Evolutionary conservation across 92 coral and sea anemone species (phyloP).

Genomic region (Montipora capitata): DNA sequence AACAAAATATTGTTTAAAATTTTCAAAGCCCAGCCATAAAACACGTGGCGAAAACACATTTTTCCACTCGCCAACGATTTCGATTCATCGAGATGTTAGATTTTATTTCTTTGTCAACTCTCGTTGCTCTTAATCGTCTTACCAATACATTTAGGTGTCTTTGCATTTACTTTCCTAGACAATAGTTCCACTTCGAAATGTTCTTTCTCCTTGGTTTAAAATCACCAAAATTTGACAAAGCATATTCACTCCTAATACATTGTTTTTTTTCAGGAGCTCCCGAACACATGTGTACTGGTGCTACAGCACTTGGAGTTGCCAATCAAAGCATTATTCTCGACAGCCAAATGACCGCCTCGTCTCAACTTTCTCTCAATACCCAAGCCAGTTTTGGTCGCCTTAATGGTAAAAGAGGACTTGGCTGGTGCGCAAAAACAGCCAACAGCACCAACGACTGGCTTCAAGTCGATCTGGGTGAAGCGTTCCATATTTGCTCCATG

Average conservation of each 20-base stretch:
- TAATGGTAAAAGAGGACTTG: not conserved
- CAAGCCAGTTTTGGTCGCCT: slow-evolving; percentile 26
- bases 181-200: too few relatives aligned
- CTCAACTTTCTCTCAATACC: not conserved
- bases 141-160: too few relatives aligned
- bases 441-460: slow-evolving; percentile 19
- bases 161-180: too few relatives aligned
- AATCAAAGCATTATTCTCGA: not conserved
- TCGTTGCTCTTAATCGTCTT: too few relatives aligned
- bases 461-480: slow-evolving; percentile 6
- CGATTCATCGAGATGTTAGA: too few relatives aligned
- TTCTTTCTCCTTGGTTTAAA: too few relatives aligned
- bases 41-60: too few relatives aligned
- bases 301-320: slow-evolving; percentile 11
- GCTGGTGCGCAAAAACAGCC: not conserved
- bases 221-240: not conserved
- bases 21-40: too few relatives aligned
- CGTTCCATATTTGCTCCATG: not conserved
- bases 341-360: slow-evolving; percentile 11
- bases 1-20: too few relatives aligned
- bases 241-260: not conserved
- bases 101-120: too few relatives aligned
- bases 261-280: not conserved
- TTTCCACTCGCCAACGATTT: too few relatives aligned
- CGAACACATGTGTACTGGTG: not conserved